Evolutionary conservation across 2,888 invertebrate genomes (phyloP).

Genomic region (Panopea generosa): DNA sequence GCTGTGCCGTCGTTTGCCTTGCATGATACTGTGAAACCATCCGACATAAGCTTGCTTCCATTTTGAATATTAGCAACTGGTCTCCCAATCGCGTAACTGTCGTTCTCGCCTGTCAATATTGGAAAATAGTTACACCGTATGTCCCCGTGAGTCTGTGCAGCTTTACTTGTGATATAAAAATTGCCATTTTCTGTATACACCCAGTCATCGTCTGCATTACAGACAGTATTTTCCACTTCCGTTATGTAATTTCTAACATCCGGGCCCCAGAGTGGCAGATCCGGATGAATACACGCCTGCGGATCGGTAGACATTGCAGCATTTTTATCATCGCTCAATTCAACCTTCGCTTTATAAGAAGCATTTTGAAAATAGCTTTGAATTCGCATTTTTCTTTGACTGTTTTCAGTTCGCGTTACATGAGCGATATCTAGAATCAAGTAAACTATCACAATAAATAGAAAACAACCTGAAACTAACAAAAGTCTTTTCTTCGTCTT

Average conservation of each 20-base stretch:
- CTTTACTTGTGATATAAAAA: slow-evolving; percentile 87
- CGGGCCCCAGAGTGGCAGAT: slow-evolving; percentile 89
- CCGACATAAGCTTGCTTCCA: slow-evolving; percentile 71
- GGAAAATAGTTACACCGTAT: slow-evolving; percentile 87
- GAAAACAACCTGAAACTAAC: too few relatives aligned
- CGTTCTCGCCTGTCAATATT: slow-evolving; percentile 81
- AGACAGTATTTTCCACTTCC: slow-evolving; percentile 88
- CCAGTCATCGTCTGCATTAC: slow-evolving; percentile 90
- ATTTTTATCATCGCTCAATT: background rate
- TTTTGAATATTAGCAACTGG: slow-evolving; percentile 70
- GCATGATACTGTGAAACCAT: slow-evolving; percentile 82
- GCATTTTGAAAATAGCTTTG: slow-evolving; percentile 10
- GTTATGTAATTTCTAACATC: slow-evolving; percentile 91
- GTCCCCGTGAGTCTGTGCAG: slow-evolving; percentile 85
- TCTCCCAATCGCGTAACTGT: slow-evolving; percentile 65
- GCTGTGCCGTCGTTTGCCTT: slow-evolving; percentile 81
- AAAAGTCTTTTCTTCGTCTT: too few relatives aligned
- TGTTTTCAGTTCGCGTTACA: background rate
- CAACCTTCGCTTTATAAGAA: background rate
- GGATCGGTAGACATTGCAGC: background rate
- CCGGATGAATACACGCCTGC: slow-evolving; percentile 89
- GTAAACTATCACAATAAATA: background rate
- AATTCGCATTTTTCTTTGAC: slow-evolving; percentile 9
- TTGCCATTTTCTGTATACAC: slow-evolving; percentile 90
- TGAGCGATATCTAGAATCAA: background rate